Evolutionary conservation across 2,113 vertebrate genomes (phyloP).

Genomic region (Saimiri boliviensis): DNA sequence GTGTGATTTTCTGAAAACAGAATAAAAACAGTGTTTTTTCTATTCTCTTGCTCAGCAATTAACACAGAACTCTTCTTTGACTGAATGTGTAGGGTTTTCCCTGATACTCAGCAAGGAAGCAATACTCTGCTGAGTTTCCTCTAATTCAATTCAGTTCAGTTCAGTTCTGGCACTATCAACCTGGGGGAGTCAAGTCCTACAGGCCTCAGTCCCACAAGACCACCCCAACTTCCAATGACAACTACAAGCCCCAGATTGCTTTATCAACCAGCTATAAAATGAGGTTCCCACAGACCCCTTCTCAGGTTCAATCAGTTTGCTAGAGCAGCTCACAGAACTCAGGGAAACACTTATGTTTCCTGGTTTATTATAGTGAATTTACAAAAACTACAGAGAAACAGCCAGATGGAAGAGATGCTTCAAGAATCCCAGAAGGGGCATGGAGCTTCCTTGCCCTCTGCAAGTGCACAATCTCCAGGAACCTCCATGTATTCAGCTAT

Average conservation of each 20-base stretch:
- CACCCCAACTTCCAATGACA: not conserved
- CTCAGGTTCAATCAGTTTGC: not conserved
- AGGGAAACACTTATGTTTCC: not conserved
- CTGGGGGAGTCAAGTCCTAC: not conserved
- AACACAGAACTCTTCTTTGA: not conserved
- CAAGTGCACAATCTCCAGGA: not conserved
- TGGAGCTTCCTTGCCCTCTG: not conserved
- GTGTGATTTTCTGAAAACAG: not conserved
- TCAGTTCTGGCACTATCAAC: not conserved
- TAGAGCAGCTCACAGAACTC: not conserved
- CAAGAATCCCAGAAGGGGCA: not conserved
- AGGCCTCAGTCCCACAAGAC: not conserved
- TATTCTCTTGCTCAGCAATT: not conserved
- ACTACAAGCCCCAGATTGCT: not conserved
- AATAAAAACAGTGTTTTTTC: not conserved
- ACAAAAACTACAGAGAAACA: not conserved
- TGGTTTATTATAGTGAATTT: not conserved
- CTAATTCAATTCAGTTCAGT: not conserved
- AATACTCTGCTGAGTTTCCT: not conserved
- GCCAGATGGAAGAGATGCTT: not conserved
- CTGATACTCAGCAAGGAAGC: not conserved
- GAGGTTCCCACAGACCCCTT: not conserved
- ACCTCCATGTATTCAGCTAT: not conserved
- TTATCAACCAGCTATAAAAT: not conserved
- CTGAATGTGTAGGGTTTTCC: not conserved